A percentile compares a stretch with the other conserved stretches of the same genome.
These are phyloP conservation scores for Escarpia spicata DNA, from an alignment of 2,888 invertebrate genomes.

Conservation along the genomic window DNA sequence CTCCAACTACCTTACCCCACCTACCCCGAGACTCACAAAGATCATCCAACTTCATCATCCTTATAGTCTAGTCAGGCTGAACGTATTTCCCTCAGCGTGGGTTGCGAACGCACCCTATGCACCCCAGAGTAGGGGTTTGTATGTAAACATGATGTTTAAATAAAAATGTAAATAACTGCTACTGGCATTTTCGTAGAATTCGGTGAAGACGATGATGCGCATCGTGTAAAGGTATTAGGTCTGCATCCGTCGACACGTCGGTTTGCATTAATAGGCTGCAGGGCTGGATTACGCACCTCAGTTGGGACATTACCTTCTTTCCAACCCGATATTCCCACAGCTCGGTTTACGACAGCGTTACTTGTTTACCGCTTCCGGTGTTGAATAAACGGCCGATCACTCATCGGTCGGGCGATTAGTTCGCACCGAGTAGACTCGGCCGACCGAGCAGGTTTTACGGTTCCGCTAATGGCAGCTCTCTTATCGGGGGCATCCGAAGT, in stretches of 20 bases:
- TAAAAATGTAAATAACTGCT: background rate
- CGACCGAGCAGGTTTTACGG: background rate
- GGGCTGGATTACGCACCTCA: background rate
- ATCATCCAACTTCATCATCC: too few relatives aligned
- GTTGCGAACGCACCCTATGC: too few relatives aligned
- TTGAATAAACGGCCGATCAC: background rate
- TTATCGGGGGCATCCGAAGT: background rate
- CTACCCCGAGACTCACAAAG: too few relatives aligned
- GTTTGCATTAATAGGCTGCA: background rate
- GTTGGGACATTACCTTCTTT: background rate
- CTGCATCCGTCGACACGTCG: background rate
- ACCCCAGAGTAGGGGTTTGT: too few relatives aligned
- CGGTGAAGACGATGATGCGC: background rate
- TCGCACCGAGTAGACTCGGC: background rate
- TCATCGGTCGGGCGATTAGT: background rate
- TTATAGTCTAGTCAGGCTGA: too few relatives aligned
- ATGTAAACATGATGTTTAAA: background rate
- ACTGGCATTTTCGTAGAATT: background rate
- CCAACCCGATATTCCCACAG: conserved; percentile 16
- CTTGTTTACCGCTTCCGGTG: background rate
- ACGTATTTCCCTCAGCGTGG: too few relatives aligned
- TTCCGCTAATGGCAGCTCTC: background rate
- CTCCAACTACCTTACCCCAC: too few relatives aligned
- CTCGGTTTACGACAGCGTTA: background rate
- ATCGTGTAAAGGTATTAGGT: background rate